Percentiles rank a stretch among this genome's conserved stretches.
These are phyloP conservation scores for Isaurus tuberculatus DNA, from an alignment of 92 coral and sea anemone species.

Conservation along the genomic window DNA sequence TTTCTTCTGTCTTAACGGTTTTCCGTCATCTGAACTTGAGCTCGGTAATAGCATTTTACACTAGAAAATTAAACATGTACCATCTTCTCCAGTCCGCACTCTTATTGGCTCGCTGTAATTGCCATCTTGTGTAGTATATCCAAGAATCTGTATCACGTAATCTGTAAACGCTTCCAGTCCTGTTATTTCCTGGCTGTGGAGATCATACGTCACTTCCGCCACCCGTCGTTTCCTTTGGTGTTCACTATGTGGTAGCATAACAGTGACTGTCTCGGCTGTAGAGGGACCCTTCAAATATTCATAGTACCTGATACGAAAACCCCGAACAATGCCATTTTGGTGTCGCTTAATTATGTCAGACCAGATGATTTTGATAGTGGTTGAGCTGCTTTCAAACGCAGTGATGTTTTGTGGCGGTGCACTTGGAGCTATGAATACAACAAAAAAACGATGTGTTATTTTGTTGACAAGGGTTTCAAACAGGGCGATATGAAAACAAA, in stretches of 20 bases:
- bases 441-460: background rate
- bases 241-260: background rate
- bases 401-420: constrained; percentile 44
- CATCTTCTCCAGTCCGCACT: constrained; percentile 36
- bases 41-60: too few relatives aligned
- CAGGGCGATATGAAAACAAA: background rate
- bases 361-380: constrained; percentile 67
- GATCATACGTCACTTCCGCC: background rate
- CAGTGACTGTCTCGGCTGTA: background rate
- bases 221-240: background rate
- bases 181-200: constrained; percentile 31
- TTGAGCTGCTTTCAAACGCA: constrained; percentile 60
- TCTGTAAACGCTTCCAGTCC: constrained; percentile 45
- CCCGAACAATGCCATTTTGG: constrained; percentile 64
- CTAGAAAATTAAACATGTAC: background rate
- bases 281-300: constrained; percentile 52
- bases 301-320: constrained; percentile 55
- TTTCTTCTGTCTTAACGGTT: too few relatives aligned
- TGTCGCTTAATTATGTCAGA: constrained; percentile 49
- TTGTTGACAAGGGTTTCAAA: background rate
- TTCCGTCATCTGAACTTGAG: too few relatives aligned
- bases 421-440: constrained; percentile 22
- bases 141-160: constrained; percentile 49
- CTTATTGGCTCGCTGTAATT: constrained; percentile 21
- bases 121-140: constrained; percentile 37